These are phyloP conservation scores for Nomia melanderi DNA, from an alignment of 1,140 invertebrate species.

Conservation along the genomic window DNA sequence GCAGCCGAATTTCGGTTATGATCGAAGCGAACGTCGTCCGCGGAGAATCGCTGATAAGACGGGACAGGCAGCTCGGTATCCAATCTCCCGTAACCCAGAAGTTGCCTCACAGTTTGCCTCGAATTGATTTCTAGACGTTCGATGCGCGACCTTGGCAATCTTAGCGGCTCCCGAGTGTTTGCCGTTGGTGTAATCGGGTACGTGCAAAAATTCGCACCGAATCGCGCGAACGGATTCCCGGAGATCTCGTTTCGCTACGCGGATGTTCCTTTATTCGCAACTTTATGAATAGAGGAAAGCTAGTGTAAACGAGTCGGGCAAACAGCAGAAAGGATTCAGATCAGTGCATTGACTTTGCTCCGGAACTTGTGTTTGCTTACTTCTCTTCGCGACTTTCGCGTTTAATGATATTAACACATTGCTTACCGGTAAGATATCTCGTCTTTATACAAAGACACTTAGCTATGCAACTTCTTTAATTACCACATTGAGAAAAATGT, in stretches of 20 bases:
- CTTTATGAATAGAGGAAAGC: neutral
- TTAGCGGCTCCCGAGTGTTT: slow-evolving; percentile 13
- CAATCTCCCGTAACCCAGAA: neutral
- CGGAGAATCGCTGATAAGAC: neutral
- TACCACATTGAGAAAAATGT: too few species aligned
- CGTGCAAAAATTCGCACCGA: slow-evolving; percentile 23
- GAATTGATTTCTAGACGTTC: neutral
- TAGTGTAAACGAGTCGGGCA: neutral
- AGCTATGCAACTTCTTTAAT: too few species aligned
- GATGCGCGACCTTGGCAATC: neutral
- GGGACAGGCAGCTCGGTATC: neutral
- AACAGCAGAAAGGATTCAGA: neutral
- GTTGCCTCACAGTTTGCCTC: slow-evolving; percentile 13
- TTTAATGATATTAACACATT: too few species aligned
- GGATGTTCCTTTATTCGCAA: neutral
- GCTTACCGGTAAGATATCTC: too few species aligned
- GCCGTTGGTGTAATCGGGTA: neutral
- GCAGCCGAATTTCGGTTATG: slow-evolving; percentile 23
- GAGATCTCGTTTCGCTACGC: neutral
- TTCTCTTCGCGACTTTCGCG: too few species aligned
- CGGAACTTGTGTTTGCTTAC: too few species aligned
- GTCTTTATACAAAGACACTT: too few species aligned
- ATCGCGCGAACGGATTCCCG: slow-evolving; percentile 1
- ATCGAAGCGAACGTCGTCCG: neutral
- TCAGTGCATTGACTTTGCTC: neutral